Evolutionary conservation across 2,113 vertebrate genomes (phyloP).

Genomic region (Macheiramphus alcinus): DNA sequence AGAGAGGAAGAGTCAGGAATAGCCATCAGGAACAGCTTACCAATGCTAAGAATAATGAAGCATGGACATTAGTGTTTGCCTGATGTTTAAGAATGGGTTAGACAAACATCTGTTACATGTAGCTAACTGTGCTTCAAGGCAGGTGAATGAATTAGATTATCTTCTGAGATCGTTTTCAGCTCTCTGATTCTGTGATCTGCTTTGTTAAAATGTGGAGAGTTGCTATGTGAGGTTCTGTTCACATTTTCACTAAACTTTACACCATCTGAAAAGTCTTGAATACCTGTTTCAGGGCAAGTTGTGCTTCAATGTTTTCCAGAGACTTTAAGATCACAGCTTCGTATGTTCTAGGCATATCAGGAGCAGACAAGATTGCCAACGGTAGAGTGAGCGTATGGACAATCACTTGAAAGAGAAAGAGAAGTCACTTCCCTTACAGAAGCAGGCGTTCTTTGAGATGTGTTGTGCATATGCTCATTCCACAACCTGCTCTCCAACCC

Average conservation of each 20-base stretch:
- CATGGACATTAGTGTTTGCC: neutral
- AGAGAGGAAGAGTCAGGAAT: neutral
- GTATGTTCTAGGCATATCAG: neutral
- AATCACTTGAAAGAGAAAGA: conserved; percentile 6
- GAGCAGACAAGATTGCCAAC: neutral
- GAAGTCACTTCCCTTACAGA: conserved; percentile 49
- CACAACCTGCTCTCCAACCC: conserved; percentile 47
- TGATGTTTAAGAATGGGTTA: neutral
- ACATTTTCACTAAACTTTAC: neutral
- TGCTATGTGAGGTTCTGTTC: neutral
- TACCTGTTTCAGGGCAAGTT: neutral
- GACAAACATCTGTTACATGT: neutral
- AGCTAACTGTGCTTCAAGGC: neutral
- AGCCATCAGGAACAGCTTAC: neutral
- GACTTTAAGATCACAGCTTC: neutral
- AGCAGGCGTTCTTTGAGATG: conserved; percentile 34
- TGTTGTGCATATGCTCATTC: conserved; percentile 56
- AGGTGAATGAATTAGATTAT: neutral
- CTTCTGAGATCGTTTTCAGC: neutral
- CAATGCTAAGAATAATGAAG: neutral
- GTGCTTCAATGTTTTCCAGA: neutral
- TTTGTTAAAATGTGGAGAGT: neutral
- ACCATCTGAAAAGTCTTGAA: neutral
- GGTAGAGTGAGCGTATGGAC: neutral
- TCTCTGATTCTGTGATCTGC: neutral